Conservation (phyloP, 2,888 invertebrate genomes). For the Ochropacha duplaris region DNA sequence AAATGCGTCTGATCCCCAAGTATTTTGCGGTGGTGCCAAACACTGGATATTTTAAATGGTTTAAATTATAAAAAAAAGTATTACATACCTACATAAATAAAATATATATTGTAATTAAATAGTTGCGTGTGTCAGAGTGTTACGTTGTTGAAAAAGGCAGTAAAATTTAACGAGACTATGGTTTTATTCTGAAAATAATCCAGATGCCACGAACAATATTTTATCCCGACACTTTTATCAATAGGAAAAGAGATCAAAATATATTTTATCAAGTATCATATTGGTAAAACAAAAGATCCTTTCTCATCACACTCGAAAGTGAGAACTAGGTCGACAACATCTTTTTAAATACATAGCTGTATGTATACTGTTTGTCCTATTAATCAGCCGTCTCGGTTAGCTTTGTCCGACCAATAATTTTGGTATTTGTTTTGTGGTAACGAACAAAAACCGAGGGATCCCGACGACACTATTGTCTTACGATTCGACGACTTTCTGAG, state of each 20-base stretch:
- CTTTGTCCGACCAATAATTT: background rate
- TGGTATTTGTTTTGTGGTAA: background rate
- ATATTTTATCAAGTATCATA: background rate
- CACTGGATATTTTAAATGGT: background rate
- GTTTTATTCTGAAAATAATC: background rate
- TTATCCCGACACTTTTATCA: background rate
- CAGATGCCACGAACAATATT: background rate
- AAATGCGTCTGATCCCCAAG: background rate
- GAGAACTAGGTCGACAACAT: background rate
- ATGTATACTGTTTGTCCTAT: background rate
- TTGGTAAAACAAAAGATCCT: too few species aligned
- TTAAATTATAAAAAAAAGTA: background rate
- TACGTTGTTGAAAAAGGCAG: background rate
- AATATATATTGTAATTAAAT: too few species aligned
- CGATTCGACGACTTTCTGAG: background rate
- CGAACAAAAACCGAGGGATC: background rate
- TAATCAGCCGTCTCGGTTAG: background rate
- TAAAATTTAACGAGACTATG: background rate
- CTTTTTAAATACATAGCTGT: background rate
- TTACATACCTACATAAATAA: too few species aligned
- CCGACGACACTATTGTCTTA: background rate
- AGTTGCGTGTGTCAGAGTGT: too few species aligned
- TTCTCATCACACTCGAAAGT: background rate
- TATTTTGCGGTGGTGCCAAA: constrained; percentile 1
- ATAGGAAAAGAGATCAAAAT: background rate